phyloP scores from a whole-genome alignment of 2,888 invertebrate genomes.

The Cephus pulcher region DNA sequence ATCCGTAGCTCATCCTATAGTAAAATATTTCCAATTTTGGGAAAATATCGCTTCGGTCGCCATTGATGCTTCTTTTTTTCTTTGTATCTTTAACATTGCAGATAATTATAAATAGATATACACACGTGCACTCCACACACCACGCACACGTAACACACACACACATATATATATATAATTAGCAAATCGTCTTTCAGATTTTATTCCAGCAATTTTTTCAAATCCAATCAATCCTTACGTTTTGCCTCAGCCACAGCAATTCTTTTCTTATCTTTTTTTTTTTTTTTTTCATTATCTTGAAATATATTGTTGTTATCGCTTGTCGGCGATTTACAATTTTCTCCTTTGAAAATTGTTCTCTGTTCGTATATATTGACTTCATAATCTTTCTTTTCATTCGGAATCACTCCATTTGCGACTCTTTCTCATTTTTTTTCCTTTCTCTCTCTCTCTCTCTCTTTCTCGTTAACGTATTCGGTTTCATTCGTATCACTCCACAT shows the following conservation, averaged over 20 bases:
- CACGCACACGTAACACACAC: neutral
- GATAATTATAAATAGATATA: neutral
- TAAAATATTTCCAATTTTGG: slow-evolving; percentile 57
- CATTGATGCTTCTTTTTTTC: neutral
- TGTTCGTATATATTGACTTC: slow-evolving; percentile 48
- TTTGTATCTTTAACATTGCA: neutral
- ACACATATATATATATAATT: slow-evolving; percentile 52
- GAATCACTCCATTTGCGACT: too few species aligned
- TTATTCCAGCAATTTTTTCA: slow-evolving; percentile 36
- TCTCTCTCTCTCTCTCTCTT: slow-evolving; percentile 18
- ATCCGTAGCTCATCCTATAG: slow-evolving; percentile 49
- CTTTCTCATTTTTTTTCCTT: slow-evolving; percentile 16
- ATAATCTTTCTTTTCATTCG: slow-evolving; percentile 41
- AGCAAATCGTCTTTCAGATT: slow-evolving; percentile 54
- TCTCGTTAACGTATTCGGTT: slow-evolving; percentile 30
- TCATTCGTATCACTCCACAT: neutral
- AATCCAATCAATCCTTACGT: neutral
- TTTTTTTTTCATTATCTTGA: neutral
- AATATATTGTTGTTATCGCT: neutral
- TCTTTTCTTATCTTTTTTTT: neutral
- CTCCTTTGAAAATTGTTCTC: neutral
- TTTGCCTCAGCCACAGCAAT: neutral
- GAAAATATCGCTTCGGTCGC: slow-evolving; percentile 3
- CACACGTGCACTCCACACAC: slow-evolving; percentile 7
- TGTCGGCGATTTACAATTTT: neutral